Evolutionary conservation across 2,113 vertebrate species (phyloP), one percentile per base, ranked within the genome.

Genomic region (Macaca nemestrina): DNA sequence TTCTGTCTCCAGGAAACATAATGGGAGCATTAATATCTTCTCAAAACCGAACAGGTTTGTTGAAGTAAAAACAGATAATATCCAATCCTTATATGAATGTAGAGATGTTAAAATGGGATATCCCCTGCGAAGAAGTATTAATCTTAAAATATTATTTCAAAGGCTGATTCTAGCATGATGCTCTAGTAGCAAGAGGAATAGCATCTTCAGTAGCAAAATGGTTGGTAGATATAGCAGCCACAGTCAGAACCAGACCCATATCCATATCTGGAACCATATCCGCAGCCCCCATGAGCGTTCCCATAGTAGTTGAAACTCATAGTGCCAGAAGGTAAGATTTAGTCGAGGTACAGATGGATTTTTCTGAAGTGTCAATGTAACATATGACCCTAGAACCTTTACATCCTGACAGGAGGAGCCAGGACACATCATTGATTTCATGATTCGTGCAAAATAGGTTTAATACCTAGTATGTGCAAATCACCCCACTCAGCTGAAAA

Each of bases 101-200:
- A 75, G 35, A 92, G 22, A n/a, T 52, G 16, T 59, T 10, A 18
- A 27, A 79, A 75, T 40, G 23, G 23, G 30, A 6, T 27, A 3
- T 20, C 43, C 22, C 78, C 38, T 16, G 9, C 3, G 16, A 14
- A 38, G 0, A 38, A 48, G 18, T 27, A 48, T 84, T 88, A 32
- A 84, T n/a, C 16, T 48, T 90, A 11, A 48, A 80, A 73, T 89
- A 86, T 50, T 43, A 68, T 52, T 35, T 75, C 23, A 57, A 83
- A 83, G 18, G 6, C 3, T 32, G 38, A 9, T 22, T 73, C 8
- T 40, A 81, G 22, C n/a, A 11, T 40, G 23, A 76, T 40, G 8
- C 75, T n/a, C 38, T 84, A 92, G 27, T 45, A 93, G 22, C 80
- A 97, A 64, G n/a, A 92, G 18, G 32, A 93, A 70, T 17, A 61